Percentiles rank a stretch among this genome's conserved stretches.
phyloP scores from a whole-genome alignment of 2,888 invertebrate genomes.

The Lasioglossum calceatum region DNA sequence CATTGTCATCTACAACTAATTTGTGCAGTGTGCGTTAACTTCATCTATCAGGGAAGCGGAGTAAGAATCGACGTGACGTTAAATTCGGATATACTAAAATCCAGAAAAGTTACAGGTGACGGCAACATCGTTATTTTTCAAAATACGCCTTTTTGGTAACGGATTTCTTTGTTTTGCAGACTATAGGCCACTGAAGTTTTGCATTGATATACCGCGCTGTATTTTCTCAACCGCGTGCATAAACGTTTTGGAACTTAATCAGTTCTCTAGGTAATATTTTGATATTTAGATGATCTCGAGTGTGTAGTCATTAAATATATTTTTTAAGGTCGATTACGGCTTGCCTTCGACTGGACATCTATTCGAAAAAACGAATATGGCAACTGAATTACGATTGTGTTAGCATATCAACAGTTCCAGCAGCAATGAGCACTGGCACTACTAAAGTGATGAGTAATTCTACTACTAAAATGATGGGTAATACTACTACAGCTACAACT shows the following conservation, averaged over 20 bases:
- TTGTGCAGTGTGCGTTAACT: constrained; percentile 78
- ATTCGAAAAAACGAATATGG: constrained; percentile 75
- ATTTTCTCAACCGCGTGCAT: constrained; percentile 77
- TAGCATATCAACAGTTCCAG: constrained; percentile 71
- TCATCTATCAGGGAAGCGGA: constrained; percentile 74
- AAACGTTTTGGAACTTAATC: constrained; percentile 75
- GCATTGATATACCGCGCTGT: constrained; percentile 75
- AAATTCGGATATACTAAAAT: constrained; percentile 66
- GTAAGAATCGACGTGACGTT: constrained; percentile 75
- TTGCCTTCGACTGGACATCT: constrained; percentile 75
- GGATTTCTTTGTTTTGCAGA: constrained; percentile 59
- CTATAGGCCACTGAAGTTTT: constrained; percentile 75
- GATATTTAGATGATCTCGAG: not conserved
- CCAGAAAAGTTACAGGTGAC: constrained; percentile 73
- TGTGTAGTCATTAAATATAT: not conserved
- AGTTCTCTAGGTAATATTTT: constrained; percentile 70
- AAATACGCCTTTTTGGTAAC: not conserved
- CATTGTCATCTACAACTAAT: not conserved
- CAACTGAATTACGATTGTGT: constrained; percentile 77
- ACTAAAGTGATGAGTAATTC: not conserved
- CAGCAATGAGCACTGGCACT: not conserved
- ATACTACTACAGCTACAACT: constrained; percentile 31
- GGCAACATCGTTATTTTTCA: not conserved
- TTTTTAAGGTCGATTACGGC: constrained; percentile 73
- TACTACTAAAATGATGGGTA: not conserved